Evolutionary conservation across 2,888 invertebrate genomes (phyloP), one percentile per base, ranked within the genome.

Genomic region (Laothoe populi): DNA sequence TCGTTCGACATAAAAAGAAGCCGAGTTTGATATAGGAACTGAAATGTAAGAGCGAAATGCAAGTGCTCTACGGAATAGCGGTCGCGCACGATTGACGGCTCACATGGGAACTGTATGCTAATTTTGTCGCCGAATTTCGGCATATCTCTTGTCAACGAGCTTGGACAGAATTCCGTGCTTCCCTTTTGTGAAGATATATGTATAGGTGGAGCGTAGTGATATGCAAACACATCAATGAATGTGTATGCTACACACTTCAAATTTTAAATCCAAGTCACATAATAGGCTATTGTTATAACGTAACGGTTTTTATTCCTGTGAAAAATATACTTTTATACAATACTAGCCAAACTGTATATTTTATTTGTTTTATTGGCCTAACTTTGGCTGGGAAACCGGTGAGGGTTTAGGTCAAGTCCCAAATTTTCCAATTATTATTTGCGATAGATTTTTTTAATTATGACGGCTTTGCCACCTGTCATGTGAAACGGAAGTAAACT

Each of bases 51-150:
- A 72, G 70, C 65, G 66, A 73, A 79, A 74, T 74, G 70, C 70
- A 72, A 35, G 69, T 70, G 69, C 69, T 66, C 64, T 65, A 71
- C 67, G 64, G 67, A 69, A 69, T 64, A 68, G 71, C 66, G 71
- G 67, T 72, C 74, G 74, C 65, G 64, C 59, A 53, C 74, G 75
- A 81, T 83, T 82, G 86, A 86, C 83, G 74, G 81, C 76, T 79
- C 86, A 77, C 86, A 81, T 73, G 78, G 84, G 86, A 86, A 83
- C 84, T 74, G 74, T 84, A 87, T 87, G 88, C 86, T 84, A 88
- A 88, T 87, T 76, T 75, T 62, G 67, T 70, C 68, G 72, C 74
- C 66, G 71, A 70, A 79, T 85, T 84, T 83, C 69, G 80, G 84
- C 70, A 67, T 71, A 70, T 72, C 75, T 75, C 68, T 80, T 82